These are phyloP conservation scores for Tortricodes alternella DNA, from an alignment of 2,888 invertebrate genomes.

Conservation along the genomic window DNA sequence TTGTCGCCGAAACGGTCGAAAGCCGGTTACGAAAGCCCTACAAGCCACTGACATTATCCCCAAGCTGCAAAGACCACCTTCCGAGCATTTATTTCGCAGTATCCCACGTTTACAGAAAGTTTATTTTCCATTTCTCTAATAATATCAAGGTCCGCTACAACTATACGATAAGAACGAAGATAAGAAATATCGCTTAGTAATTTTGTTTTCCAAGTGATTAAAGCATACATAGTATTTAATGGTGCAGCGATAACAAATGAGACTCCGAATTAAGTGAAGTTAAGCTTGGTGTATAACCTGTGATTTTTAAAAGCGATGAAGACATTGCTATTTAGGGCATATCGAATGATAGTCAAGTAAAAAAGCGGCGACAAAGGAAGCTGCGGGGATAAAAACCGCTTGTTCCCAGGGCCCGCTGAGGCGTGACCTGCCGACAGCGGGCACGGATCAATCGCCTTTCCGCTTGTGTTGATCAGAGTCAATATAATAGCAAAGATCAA, in stretches of 20 bases:
- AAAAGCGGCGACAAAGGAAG: constrained; percentile 7
- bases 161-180: constrained; percentile 15
- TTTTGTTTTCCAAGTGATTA: constrained; percentile 12
- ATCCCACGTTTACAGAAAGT: constrained; percentile 6
- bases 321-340: constrained; percentile 7
- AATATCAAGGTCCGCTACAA: constrained; percentile 24
- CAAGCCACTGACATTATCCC: background rate
- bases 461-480: background rate
- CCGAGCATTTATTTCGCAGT: constrained; percentile 1
- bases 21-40: constrained; percentile 18
- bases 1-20: constrained; percentile 14
- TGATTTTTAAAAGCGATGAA: too few species aligned
- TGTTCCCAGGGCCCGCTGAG: constrained; percentile 14
- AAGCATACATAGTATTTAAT: too few species aligned
- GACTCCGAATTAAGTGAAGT: too few species aligned
- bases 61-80: constrained; percentile 17
- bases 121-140: constrained; percentile 24
- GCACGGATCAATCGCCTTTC: background rate
- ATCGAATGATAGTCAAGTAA: constrained; percentile 1
- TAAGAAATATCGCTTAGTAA: constrained; percentile 4
- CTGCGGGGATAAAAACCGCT: constrained; percentile 10
- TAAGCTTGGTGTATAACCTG: too few species aligned
- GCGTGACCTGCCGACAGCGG: constrained; percentile 1
- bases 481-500: background rate
- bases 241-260: too few species aligned